phyloP scores from a whole-genome alignment of 2,888 invertebrate genomes.

The Amblyjoppa proteus region DNA sequence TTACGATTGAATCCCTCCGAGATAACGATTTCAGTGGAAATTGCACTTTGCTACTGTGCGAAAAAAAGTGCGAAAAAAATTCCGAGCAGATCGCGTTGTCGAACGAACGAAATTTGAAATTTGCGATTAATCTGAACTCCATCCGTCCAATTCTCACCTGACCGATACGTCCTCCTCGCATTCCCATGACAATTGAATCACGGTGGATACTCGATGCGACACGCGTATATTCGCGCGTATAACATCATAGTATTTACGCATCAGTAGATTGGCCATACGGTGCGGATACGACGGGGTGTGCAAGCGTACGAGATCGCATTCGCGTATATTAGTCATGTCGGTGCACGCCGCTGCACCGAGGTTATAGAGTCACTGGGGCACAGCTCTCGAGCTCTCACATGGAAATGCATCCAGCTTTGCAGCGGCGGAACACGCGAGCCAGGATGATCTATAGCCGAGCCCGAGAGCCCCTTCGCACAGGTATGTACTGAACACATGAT shows the following conservation, averaged over 20 bases:
- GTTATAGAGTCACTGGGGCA: constrained; percentile 79
- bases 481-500: constrained; percentile 5
- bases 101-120: no score
- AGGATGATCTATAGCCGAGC: constrained; percentile 58
- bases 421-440: constrained; percentile 47
- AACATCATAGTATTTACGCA: constrained; percentile 2
- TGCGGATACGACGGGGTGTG: background rate
- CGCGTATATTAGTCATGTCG: constrained; percentile 70
- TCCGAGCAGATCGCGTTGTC: no score
- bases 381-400: constrained; percentile 67
- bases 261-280: constrained; percentile 3
- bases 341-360: constrained; percentile 61
- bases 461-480: constrained; percentile 21
- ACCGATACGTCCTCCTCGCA: background rate
- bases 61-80: no score
- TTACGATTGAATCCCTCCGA: no score
- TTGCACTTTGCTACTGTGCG: no score
- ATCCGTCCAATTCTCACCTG: background rate
- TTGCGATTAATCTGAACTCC: no score
- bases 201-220: constrained; percentile 6
- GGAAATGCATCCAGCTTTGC: constrained; percentile 61
- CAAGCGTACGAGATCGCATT: constrained; percentile 37
- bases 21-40: no score
- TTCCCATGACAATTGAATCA: background rate
- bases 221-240: background rate